These are phyloP conservation scores for Ophion costatus DNA, from an alignment of 2,888 invertebrate species.

Conservation along the genomic window DNA sequence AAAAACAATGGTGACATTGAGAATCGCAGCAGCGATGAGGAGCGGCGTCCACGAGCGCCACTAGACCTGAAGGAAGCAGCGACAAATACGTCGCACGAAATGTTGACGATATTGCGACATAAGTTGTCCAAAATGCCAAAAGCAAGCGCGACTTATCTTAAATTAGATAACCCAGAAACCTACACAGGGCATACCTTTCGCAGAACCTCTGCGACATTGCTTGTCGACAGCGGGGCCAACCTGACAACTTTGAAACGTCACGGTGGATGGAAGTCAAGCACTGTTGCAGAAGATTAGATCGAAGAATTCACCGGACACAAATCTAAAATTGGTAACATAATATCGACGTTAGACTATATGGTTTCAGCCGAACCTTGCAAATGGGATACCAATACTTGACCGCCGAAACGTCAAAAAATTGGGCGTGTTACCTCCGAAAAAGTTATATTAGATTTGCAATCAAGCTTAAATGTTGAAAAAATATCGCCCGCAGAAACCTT, in stretches of 20 bases:
- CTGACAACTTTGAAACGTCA: slow-evolving; percentile 67
- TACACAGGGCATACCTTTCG: slow-evolving; percentile 76
- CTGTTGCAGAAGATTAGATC: slow-evolving; percentile 67
- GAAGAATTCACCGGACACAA: slow-evolving; percentile 47
- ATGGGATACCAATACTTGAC: slow-evolving; percentile 11
- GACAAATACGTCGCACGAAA: no score
- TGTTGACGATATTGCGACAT: no score
- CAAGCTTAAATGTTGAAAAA: background rate
- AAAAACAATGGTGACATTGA: no score
- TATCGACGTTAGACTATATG: background rate
- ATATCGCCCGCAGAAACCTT: background rate
- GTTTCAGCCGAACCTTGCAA: slow-evolving; percentile 4
- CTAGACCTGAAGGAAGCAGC: no score
- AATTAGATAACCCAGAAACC: slow-evolving; percentile 71
- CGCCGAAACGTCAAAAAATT: slow-evolving; percentile 34
- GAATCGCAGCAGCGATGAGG: no score
- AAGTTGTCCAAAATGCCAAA: slow-evolving; percentile 63
- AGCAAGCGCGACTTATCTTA: slow-evolving; percentile 62
- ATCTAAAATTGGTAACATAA: slow-evolving; percentile 11
- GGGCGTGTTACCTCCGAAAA: slow-evolving; percentile 18
- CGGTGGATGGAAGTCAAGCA: slow-evolving; percentile 57
- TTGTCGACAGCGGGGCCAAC: slow-evolving; percentile 67
- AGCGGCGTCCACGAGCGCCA: no score
- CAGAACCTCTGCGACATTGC: slow-evolving; percentile 63
- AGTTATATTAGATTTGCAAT: background rate